Base-by-base conservation (phyloP, 2,888 invertebrate species). In the Lysandra coridon region DNA sequence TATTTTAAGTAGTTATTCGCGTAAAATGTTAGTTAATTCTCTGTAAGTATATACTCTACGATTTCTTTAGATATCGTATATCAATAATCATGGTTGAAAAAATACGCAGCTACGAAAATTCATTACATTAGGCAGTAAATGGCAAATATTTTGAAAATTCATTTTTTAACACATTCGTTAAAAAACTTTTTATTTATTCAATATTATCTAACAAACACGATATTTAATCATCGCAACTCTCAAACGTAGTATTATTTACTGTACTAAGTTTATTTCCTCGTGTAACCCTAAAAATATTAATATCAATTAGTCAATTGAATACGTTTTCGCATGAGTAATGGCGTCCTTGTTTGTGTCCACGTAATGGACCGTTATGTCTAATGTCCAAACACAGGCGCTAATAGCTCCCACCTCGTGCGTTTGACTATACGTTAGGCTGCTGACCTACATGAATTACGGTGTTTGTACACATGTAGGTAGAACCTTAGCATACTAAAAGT, bases 291-390 rank as follows among this genome's bases (percentile, higher is more conserved):
- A 37, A 69, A 33, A 69, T 37, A 37, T 69, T 4, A 33, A 69
- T 69, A 69, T 69, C 33, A 69, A 69, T 69, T 69, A 69, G 84
- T 85, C 83, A 83, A 88, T 87, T 88, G 88, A 89, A 89, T 89
- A 84, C 87, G 84, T 86, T 90, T 86, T 88, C 90, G 91, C 92
- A 90, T 90, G 90, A 92, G 92, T 91, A 90, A 89, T 88, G 87
- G 85, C 84, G 84, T 85, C 87, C 87, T 89, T 92, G 91, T 92
- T 88, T 91, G 88, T 90, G 37, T 91, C 88, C 86, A 84, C 87
- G 89, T 94, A 93, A 94, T 94, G 93, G 93, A 91, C 89, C 89
- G 92, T 93, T 93, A 93, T 91, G 93, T 91, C 91, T 92, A 90
- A 69, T 69, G 69, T 85, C 92, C 93, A 92, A 91, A 93, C 86